These are phyloP conservation scores for Valencia hispanica DNA, from an alignment of 2,797 vertebrate species.

Conservation along the genomic window DNA sequence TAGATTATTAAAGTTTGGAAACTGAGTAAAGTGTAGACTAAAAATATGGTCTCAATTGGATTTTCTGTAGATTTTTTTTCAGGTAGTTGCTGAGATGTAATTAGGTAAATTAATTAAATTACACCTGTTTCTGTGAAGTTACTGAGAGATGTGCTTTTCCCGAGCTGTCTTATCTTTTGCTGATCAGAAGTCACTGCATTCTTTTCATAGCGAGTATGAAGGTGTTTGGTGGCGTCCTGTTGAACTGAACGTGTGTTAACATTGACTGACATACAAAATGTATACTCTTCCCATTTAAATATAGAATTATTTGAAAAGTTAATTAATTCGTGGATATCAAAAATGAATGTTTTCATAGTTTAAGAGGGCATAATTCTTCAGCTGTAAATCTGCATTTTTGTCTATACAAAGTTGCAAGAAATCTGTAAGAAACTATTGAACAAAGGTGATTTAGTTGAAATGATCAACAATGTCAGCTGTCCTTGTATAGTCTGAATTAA, in stretches of 20 bases:
- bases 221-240: not conserved
- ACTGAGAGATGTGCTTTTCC: not conserved
- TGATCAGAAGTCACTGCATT: slow-evolving; percentile 26
- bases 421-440: not conserved
- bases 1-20: no score
- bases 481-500: not conserved
- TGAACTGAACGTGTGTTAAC: not conserved
- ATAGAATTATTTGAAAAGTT: not conserved
- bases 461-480: not conserved
- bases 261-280: not conserved
- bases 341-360: not conserved
- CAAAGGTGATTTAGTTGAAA: not conserved
- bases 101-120: not conserved
- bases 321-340: no score
- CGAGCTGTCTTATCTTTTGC: slow-evolving; percentile 1
- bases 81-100: not conserved
- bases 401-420: not conserved
- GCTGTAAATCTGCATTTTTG: not conserved
- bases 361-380: not conserved
- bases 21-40: not conserved
- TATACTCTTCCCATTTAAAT: not conserved
- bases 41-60: not conserved
- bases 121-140: not conserved
- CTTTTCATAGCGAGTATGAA: slow-evolving; percentile 1
- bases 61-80: not conserved